Evolutionary conservation across 2,113 vertebrate species (phyloP), one percentile per base, ranked within the genome.

Genomic region (Dunckerocampus dactyliophorus): DNA sequence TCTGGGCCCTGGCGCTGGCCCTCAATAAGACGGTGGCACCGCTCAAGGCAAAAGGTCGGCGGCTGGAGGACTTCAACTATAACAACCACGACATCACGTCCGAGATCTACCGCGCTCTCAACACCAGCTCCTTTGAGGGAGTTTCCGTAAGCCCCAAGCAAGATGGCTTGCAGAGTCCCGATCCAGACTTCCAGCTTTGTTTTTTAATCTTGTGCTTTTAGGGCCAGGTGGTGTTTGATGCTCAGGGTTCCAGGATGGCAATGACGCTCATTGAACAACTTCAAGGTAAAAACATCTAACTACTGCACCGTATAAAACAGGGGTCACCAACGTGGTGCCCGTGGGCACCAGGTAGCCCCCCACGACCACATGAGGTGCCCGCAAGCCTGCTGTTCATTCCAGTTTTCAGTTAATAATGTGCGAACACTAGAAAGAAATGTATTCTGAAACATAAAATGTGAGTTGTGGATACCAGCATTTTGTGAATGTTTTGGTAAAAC

Each of bases 231-330:
- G 95, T 98, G 73, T 98, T 98, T 28, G 96, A 98, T 9, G 96
- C 95, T 65, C 96, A 96, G 16, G 96, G 96, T 11, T 97, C 96
- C 63, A 92, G 96, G 79, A 98, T 98, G 95, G 95, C 96, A 3
- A 97, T 94, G 96, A 98, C 96, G 0, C 94, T 97, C 15, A 97
- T 98, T 0, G 95, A 98, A 63, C 96, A 98, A 69, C 92, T 98
- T 0, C 96, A 98, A 92, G 95, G 96, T 96, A 89, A 75, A 57
- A 12, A 45, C 13, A 60, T 20, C 6, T 4, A 39, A 42, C 9
- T 39, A 8, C 37, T 39, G 37, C 37, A 11, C 11, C 37, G 10
- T 39, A 39, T 39, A 3, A 28, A n/a, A n/a, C n/a, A n/a, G n/a
- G n/a, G n/a, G n/a, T n/a, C n/a, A n/a, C n/a, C 34, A 37, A 37